Evolutionary conservation across 2,113 vertebrate genomes (phyloP).

Genomic region (Sarotherodon lohbergeri): DNA sequence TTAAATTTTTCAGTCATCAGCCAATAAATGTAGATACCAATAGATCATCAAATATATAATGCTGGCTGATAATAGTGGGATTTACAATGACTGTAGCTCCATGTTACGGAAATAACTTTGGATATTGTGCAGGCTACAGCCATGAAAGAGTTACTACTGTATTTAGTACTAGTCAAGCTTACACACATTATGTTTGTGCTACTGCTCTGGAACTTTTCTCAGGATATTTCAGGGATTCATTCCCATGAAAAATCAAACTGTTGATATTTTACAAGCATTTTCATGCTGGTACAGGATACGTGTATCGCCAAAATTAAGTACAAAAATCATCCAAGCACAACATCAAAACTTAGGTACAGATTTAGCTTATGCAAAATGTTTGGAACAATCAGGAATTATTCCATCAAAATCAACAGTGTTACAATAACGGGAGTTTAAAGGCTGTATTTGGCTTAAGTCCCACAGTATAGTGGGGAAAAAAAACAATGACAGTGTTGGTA

Average conservation of each 20-base stretch:
- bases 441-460: not conserved
- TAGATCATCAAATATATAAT: not conserved
- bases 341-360: not conserved
- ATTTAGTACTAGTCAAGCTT: not conserved
- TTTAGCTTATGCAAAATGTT: not conserved
- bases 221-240: not conserved
- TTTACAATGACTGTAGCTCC: not conserved
- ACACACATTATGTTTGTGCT: not conserved
- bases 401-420: not conserved
- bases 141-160: not conserved
- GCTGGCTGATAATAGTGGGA: not conserved
- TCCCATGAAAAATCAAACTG: not conserved
- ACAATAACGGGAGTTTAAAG: not conserved
- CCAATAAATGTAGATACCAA: not conserved
- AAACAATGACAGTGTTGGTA: not conserved
- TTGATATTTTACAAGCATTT: not conserved
- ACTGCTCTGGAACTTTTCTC: not conserved
- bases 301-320: not conserved
- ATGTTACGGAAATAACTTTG: not conserved
- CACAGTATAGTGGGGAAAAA: not conserved
- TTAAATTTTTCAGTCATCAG: not conserved
- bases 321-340: not conserved
- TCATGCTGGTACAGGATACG: not conserved
- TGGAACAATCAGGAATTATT: not conserved
- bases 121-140: not conserved